phyloP scores from a whole-genome alignment of 2,797 vertebrate species.

The Sebastes alutus region DNA sequence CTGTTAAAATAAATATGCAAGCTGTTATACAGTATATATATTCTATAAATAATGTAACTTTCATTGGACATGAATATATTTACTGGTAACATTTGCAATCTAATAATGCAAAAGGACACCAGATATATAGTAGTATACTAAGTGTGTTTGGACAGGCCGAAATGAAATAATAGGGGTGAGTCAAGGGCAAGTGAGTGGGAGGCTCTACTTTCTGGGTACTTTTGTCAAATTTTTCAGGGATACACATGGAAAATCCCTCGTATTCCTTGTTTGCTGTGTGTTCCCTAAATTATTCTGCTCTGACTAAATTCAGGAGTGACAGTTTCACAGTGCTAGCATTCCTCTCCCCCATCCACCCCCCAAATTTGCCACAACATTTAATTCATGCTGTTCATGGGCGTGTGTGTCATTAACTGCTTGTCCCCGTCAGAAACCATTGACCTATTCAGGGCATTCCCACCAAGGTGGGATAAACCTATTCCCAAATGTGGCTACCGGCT shows the following conservation, averaged over 20 bases:
- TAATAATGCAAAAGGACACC: background rate
- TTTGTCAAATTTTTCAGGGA: background rate
- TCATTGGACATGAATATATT: background rate
- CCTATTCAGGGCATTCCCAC: background rate
- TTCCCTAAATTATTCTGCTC: background rate
- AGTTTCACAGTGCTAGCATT: background rate
- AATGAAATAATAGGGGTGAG: background rate
- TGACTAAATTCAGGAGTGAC: background rate
- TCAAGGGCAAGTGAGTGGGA: background rate
- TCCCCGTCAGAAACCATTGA: background rate
- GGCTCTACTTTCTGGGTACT: background rate
- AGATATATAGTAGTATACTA: background rate
- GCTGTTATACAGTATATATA: background rate
- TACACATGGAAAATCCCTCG: background rate
- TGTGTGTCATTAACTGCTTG: background rate
- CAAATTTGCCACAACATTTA: background rate
- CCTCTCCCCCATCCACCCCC: no score
- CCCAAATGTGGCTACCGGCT: fast-evolving
- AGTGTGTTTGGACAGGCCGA: background rate
- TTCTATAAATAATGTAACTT: background rate
- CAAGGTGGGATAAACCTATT: background rate
- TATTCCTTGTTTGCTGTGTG: background rate
- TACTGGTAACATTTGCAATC: background rate
- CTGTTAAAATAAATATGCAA: background rate
- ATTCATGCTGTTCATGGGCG: background rate